These are phyloP conservation scores for Pachyrhynchus sulphureomaculatus DNA, from an alignment of 1,140 invertebrate species.

Conservation along the genomic window DNA sequence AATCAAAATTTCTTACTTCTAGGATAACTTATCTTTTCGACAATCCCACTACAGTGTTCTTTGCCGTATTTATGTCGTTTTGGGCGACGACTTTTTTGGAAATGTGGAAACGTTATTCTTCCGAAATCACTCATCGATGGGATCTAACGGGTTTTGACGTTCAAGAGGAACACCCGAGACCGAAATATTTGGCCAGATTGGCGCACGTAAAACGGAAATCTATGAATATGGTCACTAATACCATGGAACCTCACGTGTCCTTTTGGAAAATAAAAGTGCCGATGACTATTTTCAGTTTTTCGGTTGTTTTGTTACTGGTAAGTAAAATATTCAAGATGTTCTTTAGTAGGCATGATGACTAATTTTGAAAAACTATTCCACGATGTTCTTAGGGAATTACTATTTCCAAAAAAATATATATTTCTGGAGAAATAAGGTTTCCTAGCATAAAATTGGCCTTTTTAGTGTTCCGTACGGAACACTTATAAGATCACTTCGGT, in stretches of 20 bases:
- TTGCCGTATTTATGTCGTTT: constrained; percentile 95
- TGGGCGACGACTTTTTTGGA: constrained; percentile 91
- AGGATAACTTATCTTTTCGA: constrained; percentile 92
- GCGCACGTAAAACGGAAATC: constrained; percentile 70
- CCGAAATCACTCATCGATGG: constrained; percentile 89
- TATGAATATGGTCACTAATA: constrained; percentile 75
- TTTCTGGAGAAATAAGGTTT: no score
- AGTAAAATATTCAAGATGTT: constrained; percentile 26
- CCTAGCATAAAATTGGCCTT: no score
- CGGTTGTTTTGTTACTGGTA: constrained; percentile 78
- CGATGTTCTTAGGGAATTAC: no score
- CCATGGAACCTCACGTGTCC: constrained; percentile 78
- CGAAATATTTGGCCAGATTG: constrained; percentile 72
- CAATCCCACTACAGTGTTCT: constrained; percentile 90
- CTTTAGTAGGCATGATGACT: no score
- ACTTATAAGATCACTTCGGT: no score
- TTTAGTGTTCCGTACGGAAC: no score
- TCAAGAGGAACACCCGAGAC: constrained; percentile 85
- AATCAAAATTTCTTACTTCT: no score
- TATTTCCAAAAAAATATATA: no score
- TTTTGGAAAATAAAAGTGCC: constrained; percentile 87
- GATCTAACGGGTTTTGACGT: constrained; percentile 85
- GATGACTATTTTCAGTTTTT: constrained; percentile 80
- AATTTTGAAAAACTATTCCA: neutral
- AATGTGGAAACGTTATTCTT: constrained; percentile 92